Evolutionary conservation across 2,888 invertebrate genomes (phyloP), one percentile per base, ranked within the genome.

Genomic region (Ellobium chinense): DNA sequence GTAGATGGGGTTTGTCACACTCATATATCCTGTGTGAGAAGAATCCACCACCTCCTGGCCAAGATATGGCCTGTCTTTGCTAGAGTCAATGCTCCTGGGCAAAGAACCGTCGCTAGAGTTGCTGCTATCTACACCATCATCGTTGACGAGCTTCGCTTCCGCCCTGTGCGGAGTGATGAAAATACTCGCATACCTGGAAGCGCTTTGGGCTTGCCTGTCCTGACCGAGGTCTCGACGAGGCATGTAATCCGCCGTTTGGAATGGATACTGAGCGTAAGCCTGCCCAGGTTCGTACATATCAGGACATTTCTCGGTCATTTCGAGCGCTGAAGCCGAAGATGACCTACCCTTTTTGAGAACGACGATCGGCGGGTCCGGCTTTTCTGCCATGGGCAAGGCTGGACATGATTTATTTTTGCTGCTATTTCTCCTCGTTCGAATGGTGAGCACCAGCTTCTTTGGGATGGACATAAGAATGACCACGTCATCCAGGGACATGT

Each of bases 401-500:
- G 91, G 90, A 83, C 90, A 91, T 9, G 90, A 91, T 58, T 90
- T 89, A 83, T 90, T 91, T 84, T 88, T 88, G 82, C 88, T 89
- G 85, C 89, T 87, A 84, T 88, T 89, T 78, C 89, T 87, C 80
- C 87, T 86, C 58, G 91, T 91, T 73, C 91, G 95, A 85, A 98
- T 98, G 88, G 98, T 98, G 85, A 99, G 95, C 85, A 99, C 96
- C 91, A 99, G 94, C 88, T 99, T 95, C 91, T 98, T 95, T 7
- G 99, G 99, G 94, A 99, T 99, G 91, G 98, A 98, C 98, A 99
- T 99, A 90, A 99, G 97, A 91, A 99, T 98, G 87, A 99, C 99
- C 85, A 99, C 99, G 93, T 99, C 99, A 93, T 99, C 99, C 90
- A 99, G 94, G 87, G 98, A 97, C 98, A 99, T 99, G 91, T 97